Evolutionary conservation across 2,797 vertebrate species (phyloP), one percentile per base, ranked within the genome.

Genomic region (Sebastes taczanowskii): DNA sequence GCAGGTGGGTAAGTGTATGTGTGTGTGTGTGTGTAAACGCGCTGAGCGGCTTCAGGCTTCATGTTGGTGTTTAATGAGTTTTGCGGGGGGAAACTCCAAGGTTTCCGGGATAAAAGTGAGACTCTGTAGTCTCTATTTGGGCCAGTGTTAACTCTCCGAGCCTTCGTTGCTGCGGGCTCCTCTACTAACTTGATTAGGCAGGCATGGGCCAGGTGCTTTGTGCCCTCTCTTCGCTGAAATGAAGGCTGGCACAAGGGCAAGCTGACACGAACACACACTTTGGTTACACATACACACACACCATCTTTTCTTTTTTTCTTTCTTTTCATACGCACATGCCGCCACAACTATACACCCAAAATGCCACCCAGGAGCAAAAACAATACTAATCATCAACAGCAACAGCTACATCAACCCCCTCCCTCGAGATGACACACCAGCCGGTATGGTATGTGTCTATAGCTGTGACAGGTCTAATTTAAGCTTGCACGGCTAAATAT

Each of bases 401-500:
- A 82, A 62, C 78, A 75, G 80, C 83, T 79, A 78, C 76, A 83
- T 46, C 85, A 77, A 68, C 63, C 62, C 67, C 65, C 0, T 69
- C 56, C 38, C 38, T 16, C 10, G 53, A 66, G 80, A 89, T 75
- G 71, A 73, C 65, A 65, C 62, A 77, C 65, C 49, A 55, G 70
- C 64, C 67, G 4, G 32, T 66, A 53, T 82, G 85, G 83, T 74
- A 80, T 89, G 76, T 80, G 80, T 90, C 86, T 89, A 76, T 85
- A 77, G 83, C 18, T 34, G 82, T 85, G 89, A 90, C 86, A 74
- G 60, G 69, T 91, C 92, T 94, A 92, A 92, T 91, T 93, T 92
- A 81, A 74, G 91, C 88, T 78, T 49, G 46, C 58, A n/a, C 65
- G 34, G 90, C 90, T 92, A 93, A 94, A 94, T 93, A 92, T 90